A percentile compares a stretch with the other conserved stretches of the same genome.
Evolutionary conservation across 2,888 invertebrate species (phyloP).

Genomic region (Baronia brevicornis): DNA sequence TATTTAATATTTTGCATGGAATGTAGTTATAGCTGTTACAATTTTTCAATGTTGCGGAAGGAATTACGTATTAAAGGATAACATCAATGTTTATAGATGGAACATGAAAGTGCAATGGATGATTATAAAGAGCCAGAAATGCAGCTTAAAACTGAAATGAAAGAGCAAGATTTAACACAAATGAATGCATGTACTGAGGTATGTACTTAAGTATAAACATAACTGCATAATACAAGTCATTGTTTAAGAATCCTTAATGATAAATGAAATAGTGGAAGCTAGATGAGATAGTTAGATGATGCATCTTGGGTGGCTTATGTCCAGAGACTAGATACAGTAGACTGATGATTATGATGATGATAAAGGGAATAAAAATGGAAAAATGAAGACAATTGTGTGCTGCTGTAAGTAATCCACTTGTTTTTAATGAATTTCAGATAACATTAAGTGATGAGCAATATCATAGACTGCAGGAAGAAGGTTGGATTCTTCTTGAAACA

Average conservation of each 20-base stretch:
- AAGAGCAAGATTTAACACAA: conserved; percentile 23
- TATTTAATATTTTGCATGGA: neutral
- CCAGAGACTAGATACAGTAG: too few species aligned
- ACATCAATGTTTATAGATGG: conserved; percentile 30
- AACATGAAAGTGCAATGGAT: conserved; percentile 26
- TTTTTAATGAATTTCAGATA: conserved; percentile 33
- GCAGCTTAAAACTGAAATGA: conserved; percentile 24
- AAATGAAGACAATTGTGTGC: conserved; percentile 1
- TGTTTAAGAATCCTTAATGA: too few species aligned
- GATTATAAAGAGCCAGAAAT: conserved; percentile 25
- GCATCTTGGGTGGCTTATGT: too few species aligned
- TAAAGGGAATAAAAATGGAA: too few species aligned
- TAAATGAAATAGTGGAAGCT: too few species aligned
- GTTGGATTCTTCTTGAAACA: conserved; percentile 58
- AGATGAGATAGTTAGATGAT: too few species aligned
- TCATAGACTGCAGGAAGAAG: conserved; percentile 51
- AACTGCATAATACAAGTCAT: too few species aligned
- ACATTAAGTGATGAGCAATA: conserved; percentile 60
- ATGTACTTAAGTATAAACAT: conserved; percentile 8
- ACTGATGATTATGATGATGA: too few species aligned
- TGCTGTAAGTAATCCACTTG: conserved; percentile 6
- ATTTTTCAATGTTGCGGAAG: neutral
- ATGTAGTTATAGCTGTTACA: too few species aligned
- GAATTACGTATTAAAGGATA: neutral
- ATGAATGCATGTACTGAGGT: conserved; percentile 48